A percentile compares a stretch with the other conserved stretches of the same genome.
Evolutionary conservation across 2,113 vertebrate species (phyloP).

Genomic region (Heteronetta atricapilla): DNA sequence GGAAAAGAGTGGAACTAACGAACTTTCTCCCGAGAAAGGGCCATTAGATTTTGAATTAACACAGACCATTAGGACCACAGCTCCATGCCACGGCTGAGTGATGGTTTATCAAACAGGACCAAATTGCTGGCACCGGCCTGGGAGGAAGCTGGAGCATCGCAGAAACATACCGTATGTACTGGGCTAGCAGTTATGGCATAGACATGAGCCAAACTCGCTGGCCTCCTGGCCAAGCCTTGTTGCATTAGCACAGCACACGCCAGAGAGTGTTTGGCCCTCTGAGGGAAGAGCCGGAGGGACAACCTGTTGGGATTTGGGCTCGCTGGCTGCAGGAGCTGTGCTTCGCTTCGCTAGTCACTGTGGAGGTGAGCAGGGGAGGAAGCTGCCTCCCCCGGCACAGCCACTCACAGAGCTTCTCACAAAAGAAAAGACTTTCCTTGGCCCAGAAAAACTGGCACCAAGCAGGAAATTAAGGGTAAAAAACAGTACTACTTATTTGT

Average conservation of each 20-base stretch:
- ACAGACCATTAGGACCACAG: neutral
- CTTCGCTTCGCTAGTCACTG: rapidly evolving
- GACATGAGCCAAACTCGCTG: neutral
- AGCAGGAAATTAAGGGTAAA: neutral
- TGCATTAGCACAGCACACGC: neutral
- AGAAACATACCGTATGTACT: neutral
- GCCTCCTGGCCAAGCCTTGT: neutral
- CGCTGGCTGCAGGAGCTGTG: neutral
- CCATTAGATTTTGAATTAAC: constrained; percentile 23
- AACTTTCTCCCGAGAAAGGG: constrained; percentile 20
- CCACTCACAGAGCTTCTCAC: neutral
- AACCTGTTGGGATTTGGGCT: rapidly evolving
- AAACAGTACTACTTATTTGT: neutral
- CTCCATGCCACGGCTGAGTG: neutral
- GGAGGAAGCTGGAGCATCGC: neutral
- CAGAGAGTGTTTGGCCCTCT: neutral
- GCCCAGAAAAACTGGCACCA: neutral
- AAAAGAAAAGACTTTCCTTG: neutral
- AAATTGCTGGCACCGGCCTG: neutral
- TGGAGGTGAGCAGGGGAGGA: neutral
- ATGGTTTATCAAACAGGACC: constrained; percentile 20
- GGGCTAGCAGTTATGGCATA: neutral
- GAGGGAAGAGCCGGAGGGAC: neutral
- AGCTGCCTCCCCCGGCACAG: neutral
- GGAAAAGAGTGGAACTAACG: constrained; percentile 5